Evolutionary conservation across 1,140 invertebrate species (phyloP).

Genomic region (Sminthurides bifidus): DNA sequence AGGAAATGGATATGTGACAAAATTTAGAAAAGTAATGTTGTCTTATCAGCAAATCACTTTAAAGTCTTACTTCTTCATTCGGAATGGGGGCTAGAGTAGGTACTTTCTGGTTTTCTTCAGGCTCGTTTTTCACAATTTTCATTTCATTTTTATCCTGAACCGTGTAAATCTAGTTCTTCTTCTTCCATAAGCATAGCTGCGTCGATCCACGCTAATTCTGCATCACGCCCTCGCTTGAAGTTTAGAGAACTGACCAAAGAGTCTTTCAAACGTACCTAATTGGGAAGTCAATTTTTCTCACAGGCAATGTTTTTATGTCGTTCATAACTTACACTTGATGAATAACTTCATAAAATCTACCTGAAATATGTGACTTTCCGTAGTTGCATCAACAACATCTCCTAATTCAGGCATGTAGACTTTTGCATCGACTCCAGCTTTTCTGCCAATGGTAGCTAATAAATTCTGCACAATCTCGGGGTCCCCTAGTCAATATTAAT

Average conservation of each 20-base stretch:
- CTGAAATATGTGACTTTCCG: slow-evolving; percentile 96
- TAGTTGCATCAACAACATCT: slow-evolving; percentile 88
- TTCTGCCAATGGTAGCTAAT: slow-evolving; percentile 50
- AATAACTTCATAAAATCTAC: slow-evolving; percentile 34
- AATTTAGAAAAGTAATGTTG: slow-evolving; percentile 11
- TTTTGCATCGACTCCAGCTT: slow-evolving; percentile 48
- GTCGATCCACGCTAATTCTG: slow-evolving; percentile 90
- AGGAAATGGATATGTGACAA: slow-evolving; percentile 6
- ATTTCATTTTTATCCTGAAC: slow-evolving; percentile 15
- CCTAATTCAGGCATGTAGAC: slow-evolving; percentile 74
- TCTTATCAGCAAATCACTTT: neutral
- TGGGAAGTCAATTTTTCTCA: too few species aligned
- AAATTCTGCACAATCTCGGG: slow-evolving; percentile 47
- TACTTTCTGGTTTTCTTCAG: slow-evolving; percentile 20
- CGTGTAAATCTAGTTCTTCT: slow-evolving; percentile 1
- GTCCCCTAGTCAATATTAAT: slow-evolving; percentile 58
- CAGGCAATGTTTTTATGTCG: too few species aligned
- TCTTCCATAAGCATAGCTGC: slow-evolving; percentile 39
- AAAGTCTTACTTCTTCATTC: slow-evolving; percentile 6
- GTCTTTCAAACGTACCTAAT: slow-evolving; percentile 72
- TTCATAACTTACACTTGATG: too few species aligned
- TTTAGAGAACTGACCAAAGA: slow-evolving; percentile 75
- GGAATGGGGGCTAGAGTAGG: slow-evolving; percentile 23
- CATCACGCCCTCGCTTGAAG: slow-evolving; percentile 68
- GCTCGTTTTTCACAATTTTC: slow-evolving; percentile 12